phyloP scores from a whole-genome alignment of 2,113 vertebrate genomes.

The Cynocephalus volans region DNA sequence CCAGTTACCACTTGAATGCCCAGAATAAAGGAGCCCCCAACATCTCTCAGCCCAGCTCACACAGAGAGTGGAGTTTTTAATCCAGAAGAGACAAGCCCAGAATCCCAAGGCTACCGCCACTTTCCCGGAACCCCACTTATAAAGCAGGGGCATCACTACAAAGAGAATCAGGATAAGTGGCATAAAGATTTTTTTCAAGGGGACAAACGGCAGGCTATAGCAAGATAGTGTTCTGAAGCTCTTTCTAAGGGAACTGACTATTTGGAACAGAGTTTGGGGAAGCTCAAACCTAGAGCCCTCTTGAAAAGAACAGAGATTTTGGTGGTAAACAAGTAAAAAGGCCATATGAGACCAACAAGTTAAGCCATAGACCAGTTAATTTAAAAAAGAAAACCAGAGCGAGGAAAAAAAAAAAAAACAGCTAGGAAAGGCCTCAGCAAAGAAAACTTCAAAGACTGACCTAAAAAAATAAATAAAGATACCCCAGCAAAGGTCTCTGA shows the following conservation, averaged over 20 bases:
- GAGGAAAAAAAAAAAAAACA: neutral
- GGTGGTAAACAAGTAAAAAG: neutral
- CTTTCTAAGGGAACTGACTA: neutral
- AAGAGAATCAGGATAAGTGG: neutral
- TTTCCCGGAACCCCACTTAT: neutral
- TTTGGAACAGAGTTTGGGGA: neutral
- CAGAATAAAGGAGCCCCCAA: neutral
- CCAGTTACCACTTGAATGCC: no score
- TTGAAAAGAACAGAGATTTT: neutral
- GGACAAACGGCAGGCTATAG: neutral
- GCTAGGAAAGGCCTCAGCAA: neutral
- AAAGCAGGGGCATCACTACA: neutral
- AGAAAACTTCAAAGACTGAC: neutral
- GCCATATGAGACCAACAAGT: neutral
- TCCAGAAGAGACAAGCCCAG: neutral
- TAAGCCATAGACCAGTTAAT: neutral
- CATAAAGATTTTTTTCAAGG: neutral
- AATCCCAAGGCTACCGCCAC: neutral
- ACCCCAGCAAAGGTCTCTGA: neutral
- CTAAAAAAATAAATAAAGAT: neutral
- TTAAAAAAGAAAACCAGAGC: neutral
- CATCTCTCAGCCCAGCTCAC: neutral
- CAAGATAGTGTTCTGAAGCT: neutral
- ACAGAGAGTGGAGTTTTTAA: neutral
- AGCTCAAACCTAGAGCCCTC: neutral